Percentiles rank a stretch among this genome's conserved stretches.
phyloP scores from a whole-genome alignment of 1,140 invertebrate species.

The Leptinotarsa texana region DNA sequence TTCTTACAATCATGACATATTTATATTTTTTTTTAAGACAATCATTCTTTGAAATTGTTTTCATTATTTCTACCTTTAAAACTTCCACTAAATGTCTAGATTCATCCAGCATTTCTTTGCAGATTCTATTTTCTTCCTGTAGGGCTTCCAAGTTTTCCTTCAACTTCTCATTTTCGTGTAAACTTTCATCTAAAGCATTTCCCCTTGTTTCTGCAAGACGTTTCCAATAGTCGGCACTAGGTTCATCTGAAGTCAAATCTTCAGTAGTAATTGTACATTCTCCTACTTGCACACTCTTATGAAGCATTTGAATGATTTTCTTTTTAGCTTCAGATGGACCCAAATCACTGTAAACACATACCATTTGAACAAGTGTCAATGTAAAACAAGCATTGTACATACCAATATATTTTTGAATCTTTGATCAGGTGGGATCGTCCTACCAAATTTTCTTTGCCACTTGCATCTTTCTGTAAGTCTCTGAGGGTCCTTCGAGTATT shows the following conservation, averaged over 20 bases:
- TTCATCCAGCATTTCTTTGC: conserved; percentile 70
- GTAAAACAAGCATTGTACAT: conserved; percentile 30
- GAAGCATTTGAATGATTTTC: conserved; percentile 30
- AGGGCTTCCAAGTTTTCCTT: conserved; percentile 61
- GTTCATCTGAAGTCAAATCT: conserved; percentile 67
- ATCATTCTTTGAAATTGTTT: neutral
- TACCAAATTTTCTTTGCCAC: conserved; percentile 68
- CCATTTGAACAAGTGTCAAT: neutral
- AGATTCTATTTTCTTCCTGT: conserved; percentile 66
- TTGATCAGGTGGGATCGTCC: conserved; percentile 53
- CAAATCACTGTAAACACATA: conserved; percentile 19
- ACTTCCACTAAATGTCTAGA: conserved; percentile 68
- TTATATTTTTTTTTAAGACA: neutral
- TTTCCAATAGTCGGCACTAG: conserved; percentile 72
- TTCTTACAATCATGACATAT: no score
- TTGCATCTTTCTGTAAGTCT: conserved; percentile 64
- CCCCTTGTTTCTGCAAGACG: conserved; percentile 67
- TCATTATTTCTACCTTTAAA: conserved; percentile 61
- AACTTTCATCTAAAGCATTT: conserved; percentile 65
- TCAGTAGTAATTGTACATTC: conserved; percentile 59
- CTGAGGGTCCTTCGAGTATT: conserved; percentile 64
- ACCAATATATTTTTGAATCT: conserved; percentile 42
- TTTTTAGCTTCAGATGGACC: conserved; percentile 24
- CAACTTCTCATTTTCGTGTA: conserved; percentile 66
- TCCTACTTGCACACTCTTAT: conserved; percentile 63